phyloP scores from a whole-genome alignment of 2,888 invertebrate species.

The Cheilosia vulpina region DNA sequence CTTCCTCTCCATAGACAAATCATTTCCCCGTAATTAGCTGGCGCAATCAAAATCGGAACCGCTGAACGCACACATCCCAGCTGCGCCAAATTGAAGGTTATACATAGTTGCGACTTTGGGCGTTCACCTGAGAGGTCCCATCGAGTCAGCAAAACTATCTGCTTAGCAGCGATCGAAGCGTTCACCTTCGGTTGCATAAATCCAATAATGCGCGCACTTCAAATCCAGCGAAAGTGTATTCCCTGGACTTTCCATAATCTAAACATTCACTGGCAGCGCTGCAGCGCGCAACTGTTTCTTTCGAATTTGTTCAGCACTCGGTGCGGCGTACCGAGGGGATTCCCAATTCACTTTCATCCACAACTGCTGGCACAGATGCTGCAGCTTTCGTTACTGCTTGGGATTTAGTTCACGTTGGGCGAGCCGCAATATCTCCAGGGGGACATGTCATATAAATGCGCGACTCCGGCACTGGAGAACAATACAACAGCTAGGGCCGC shows the following conservation, averaged over 20 bases:
- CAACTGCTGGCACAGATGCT: conserved; percentile 43
- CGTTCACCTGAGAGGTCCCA: conserved; percentile 62
- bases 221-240: conserved; percentile 65
- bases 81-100: conserved; percentile 60
- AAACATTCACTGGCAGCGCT: conserved; percentile 56
- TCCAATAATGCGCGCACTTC: conserved; percentile 62
- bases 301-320: conserved; percentile 39
- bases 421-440: conserved; percentile 53
- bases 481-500: conserved; percentile 65
- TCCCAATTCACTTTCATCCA: conserved; percentile 69
- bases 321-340: conserved; percentile 8
- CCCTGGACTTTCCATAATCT: conserved; percentile 64
- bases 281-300: conserved; percentile 50
- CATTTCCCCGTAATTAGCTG: conserved; percentile 50
- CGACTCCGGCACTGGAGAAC: conserved; percentile 39
- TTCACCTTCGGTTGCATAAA: conserved; percentile 67
- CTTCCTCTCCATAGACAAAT: conserved; percentile 41
- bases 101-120: conserved; percentile 17
- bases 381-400: conserved; percentile 40
- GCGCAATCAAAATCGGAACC: conserved; percentile 42
- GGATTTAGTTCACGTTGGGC: conserved; percentile 60
- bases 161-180: conserved; percentile 47
- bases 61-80: conserved; percentile 28
- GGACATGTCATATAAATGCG: conserved; percentile 69
- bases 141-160: conserved; percentile 30